Conservation (phyloP, 2,113 vertebrate species). For the Piprites chloris region DNA sequence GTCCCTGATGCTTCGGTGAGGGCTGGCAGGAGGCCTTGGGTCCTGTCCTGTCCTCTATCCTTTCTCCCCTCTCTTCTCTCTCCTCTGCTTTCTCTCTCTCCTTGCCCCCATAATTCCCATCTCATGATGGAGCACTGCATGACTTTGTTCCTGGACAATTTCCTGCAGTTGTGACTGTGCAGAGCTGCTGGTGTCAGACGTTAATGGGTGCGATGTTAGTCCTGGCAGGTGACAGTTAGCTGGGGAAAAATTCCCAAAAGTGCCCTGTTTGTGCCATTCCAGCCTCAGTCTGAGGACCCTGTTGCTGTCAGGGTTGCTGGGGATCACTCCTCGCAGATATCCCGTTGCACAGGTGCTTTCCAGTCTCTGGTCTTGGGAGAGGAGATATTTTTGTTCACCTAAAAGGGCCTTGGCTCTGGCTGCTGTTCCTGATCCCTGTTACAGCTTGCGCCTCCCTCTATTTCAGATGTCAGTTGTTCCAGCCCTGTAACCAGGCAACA, state of each 20-base stretch:
- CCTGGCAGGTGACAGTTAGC: background rate
- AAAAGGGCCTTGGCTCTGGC: background rate
- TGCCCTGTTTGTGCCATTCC: background rate
- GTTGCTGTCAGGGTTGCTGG: background rate
- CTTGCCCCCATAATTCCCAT: slow-evolving; percentile 10
- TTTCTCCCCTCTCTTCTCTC: background rate
- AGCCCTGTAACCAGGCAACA: slow-evolving; percentile 56
- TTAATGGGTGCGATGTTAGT: background rate
- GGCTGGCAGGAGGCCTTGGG: background rate
- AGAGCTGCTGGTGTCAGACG: background rate
- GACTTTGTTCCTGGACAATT: slow-evolving; percentile 22
- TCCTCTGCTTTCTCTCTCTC: background rate
- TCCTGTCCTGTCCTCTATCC: background rate
- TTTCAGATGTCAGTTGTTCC: slow-evolving; percentile 27
- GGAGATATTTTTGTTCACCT: background rate
- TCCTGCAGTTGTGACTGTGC: slow-evolving; percentile 16
- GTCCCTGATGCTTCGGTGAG: background rate
- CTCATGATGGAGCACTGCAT: background rate
- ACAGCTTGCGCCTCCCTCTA: background rate
- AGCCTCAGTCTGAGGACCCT: background rate
- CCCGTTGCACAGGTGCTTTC: background rate
- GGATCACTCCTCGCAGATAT: background rate
- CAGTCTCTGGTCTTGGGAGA: background rate
- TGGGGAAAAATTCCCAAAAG: background rate
- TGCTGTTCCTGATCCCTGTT: background rate